A percentile compares a stretch with the other conserved stretches of the same genome.
Conservation (phyloP, 1,140 invertebrate genomes). For the Aphelenchoides fujianensis region DNA sequence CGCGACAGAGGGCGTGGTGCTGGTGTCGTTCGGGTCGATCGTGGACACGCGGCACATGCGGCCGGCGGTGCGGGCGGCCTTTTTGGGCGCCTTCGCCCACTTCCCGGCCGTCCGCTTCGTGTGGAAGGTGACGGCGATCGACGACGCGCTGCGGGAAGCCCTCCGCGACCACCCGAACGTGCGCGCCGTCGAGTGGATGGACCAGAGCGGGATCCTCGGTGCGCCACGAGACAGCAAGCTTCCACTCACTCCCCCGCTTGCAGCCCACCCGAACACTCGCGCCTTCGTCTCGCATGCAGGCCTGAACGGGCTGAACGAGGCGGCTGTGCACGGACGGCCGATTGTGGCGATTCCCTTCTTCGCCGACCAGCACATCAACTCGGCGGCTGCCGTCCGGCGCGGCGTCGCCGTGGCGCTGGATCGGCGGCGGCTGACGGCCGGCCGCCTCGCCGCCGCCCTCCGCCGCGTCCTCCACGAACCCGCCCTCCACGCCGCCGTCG, state of each 20-base stretch:
- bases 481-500: no score
- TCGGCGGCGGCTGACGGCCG: no score
- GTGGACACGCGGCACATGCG: slow-evolving; percentile 21
- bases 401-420: no score
- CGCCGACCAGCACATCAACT: no score
- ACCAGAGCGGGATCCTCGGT: slow-evolving; percentile 18
- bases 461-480: no score
- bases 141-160: not conserved
- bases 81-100: slow-evolving; percentile 16
- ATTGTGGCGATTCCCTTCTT: slow-evolving; percentile 69
- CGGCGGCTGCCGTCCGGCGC: no score
- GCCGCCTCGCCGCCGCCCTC: no score
- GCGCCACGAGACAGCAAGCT: not conserved
- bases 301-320: slow-evolving; percentile 69
- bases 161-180: slow-evolving; percentile 12
- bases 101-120: slow-evolving; percentile 23
- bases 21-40: slow-evolving; percentile 23
- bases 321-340: slow-evolving; percentile 69
- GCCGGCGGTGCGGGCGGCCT: slow-evolving; percentile 1
- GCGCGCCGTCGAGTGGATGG: slow-evolving; percentile 18
- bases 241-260: slow-evolving; percentile 6
- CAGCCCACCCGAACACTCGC: slow-evolving; percentile 70
- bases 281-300: slow-evolving; percentile 71
- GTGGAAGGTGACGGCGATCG: slow-evolving; percentile 18
- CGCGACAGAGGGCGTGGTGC: slow-evolving; percentile 18